These are phyloP conservation scores for Hycleus cichorii DNA, from an alignment of 1,140 invertebrate genomes.

Conservation along the genomic window DNA sequence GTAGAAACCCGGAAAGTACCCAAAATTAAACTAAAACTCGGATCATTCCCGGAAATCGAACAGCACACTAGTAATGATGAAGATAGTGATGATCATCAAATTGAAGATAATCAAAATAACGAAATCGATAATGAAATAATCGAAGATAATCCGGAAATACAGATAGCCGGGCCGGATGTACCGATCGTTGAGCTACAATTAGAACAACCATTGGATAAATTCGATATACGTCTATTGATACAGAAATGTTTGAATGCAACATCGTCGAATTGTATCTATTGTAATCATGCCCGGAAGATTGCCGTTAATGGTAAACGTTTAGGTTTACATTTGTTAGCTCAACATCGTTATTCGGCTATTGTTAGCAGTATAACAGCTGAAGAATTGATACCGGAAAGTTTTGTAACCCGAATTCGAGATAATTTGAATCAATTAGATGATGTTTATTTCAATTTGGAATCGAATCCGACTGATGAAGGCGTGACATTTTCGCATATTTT, in stretches of 20 bases:
- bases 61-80: constrained; percentile 46
- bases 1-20: constrained; percentile 41
- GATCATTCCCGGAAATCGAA: constrained; percentile 20
- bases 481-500: constrained; percentile 57
- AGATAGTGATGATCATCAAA: constrained; percentile 39
- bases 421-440: constrained; percentile 53
- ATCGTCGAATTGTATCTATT: constrained; percentile 66
- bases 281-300: constrained; percentile 73
- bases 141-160: constrained; percentile 7
- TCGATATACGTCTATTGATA: constrained; percentile 60
- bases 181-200: constrained; percentile 63
- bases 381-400: constrained; percentile 63
- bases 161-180: constrained; percentile 54
- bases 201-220: constrained; percentile 62
- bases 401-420: constrained; percentile 56
- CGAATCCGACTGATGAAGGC: constrained; percentile 36
- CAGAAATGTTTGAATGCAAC: constrained; percentile 64
- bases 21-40: constrained; percentile 44
- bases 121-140: constrained; percentile 17
- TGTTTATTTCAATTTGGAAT: constrained; percentile 62
- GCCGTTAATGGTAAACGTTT: constrained; percentile 74
- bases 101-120: constrained; percentile 14
- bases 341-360: constrained; percentile 66
- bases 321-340: constrained; percentile 64
- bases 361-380: constrained; percentile 66